Conservation (phyloP, 2,888 invertebrate genomes). For the Ectropis crepuscularia region DNA sequence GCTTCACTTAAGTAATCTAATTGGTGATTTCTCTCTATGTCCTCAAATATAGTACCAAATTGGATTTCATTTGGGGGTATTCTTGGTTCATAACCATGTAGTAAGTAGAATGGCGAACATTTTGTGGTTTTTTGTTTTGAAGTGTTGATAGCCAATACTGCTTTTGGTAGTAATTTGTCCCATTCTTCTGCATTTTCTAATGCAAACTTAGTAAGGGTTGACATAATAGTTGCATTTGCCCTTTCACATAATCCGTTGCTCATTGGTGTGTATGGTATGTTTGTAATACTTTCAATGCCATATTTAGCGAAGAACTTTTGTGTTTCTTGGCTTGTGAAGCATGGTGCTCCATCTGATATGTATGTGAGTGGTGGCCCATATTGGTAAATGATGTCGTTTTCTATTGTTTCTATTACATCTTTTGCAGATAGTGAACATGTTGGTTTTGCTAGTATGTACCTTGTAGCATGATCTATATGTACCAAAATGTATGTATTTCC, state of each 20-base stretch:
- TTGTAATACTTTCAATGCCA: background rate
- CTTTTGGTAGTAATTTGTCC: conserved; percentile 13
- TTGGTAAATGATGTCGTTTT: conserved; percentile 25
- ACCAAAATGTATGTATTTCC: conserved; percentile 33
- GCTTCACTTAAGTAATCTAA: conserved; percentile 9
- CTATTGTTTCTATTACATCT: conserved; percentile 22
- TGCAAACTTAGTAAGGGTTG: conserved; percentile 4
- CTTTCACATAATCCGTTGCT: conserved; percentile 22
- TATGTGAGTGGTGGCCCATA: conserved; percentile 27
- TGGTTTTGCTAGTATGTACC: conserved; percentile 27
- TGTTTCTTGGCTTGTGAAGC: conserved; percentile 19
- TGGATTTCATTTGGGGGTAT: conserved; percentile 10
- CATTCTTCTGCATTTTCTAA: conserved; percentile 5
- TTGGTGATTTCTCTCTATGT: background rate
- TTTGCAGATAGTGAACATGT: conserved; percentile 19
- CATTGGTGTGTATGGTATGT: conserved; percentile 21
- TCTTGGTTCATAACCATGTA: conserved; percentile 20
- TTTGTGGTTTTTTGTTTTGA: conserved; percentile 18
- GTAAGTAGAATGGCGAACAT: conserved; percentile 15
- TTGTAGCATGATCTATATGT: conserved; percentile 33
- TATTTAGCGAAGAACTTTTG: conserved; percentile 16
- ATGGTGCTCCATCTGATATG: conserved; percentile 15
- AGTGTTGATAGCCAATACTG: conserved; percentile 2
- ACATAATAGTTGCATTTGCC: conserved; percentile 12
- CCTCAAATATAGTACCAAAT: background rate